phyloP scores from a whole-genome alignment of 2,797 vertebrate genomes.

The Enoplosus armatus region DNA sequence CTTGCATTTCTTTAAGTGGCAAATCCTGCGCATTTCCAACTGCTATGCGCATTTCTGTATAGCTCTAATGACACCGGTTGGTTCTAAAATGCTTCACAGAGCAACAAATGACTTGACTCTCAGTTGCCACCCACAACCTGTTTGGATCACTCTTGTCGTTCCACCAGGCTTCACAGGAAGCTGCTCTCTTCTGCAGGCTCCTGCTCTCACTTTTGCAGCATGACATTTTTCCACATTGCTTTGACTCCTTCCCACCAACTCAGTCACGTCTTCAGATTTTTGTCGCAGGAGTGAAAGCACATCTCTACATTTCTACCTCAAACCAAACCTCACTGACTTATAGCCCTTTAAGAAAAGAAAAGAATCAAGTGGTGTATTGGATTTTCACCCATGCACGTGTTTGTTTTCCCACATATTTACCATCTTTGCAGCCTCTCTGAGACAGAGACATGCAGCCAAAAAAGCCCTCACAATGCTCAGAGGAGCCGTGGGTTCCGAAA shows the following conservation, averaged over 20 bases:
- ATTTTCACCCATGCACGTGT: neutral
- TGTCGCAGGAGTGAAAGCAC: conserved; percentile 4
- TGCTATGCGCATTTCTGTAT: neutral
- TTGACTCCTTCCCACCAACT: neutral
- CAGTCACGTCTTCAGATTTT: neutral
- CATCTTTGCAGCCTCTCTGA: neutral
- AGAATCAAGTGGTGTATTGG: neutral
- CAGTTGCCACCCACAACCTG: conserved; percentile 6
- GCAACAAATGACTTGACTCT: conserved; percentile 23
- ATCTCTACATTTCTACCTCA: neutral
- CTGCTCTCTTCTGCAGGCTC: neutral
- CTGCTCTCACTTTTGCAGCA: conserved; percentile 8
- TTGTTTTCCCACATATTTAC: neutral
- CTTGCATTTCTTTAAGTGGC: neutral
- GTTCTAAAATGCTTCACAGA: conserved; percentile 18
- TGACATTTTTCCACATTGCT: neutral
- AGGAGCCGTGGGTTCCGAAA: conserved; percentile 14
- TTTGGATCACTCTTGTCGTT: conserved; percentile 5
- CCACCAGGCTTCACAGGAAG: neutral
- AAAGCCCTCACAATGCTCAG: neutral
- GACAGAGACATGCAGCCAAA: neutral
- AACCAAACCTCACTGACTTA: neutral
- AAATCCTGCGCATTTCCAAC: neutral
- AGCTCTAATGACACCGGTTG: neutral
- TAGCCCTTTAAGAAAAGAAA: neutral